phyloP scores from a whole-genome alignment of 2,888 invertebrate genomes.

The Myopa tessellatipennis region DNA sequence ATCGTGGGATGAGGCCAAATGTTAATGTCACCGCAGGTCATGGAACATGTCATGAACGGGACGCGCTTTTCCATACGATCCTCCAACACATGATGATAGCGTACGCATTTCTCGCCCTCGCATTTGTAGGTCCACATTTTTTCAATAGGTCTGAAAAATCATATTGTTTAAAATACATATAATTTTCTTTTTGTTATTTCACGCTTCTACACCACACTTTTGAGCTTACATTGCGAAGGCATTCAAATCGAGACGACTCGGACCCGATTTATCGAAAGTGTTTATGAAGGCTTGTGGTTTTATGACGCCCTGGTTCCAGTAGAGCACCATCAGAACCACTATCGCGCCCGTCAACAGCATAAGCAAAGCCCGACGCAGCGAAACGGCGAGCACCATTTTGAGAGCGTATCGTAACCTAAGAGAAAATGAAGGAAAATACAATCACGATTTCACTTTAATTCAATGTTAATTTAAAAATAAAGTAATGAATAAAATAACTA shows the following conservation, averaged over 20 bases:
- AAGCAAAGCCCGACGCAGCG: slow-evolving; percentile 71
- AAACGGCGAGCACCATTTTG: slow-evolving; percentile 68
- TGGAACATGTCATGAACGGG: slow-evolving; percentile 80
- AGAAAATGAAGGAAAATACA: not conserved
- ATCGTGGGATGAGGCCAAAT: slow-evolving; percentile 87
- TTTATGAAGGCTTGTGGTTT: slow-evolving; percentile 67
- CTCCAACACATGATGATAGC: slow-evolving; percentile 67
- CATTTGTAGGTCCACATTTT: slow-evolving; percentile 83
- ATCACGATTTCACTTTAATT: not conserved
- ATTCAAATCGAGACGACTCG: slow-evolving; percentile 53
- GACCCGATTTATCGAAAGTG: slow-evolving; percentile 58
- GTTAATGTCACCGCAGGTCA: slow-evolving; percentile 78
- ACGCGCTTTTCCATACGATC: slow-evolving; percentile 64
- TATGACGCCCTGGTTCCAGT: slow-evolving; percentile 73
- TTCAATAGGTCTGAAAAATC: slow-evolving; percentile 61
- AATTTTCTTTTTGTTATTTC: too few species aligned
- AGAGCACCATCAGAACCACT: slow-evolving; percentile 72
- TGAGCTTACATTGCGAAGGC: slow-evolving; percentile 60
- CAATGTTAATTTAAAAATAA: not conserved
- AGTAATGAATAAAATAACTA: not conserved
- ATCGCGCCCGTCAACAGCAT: slow-evolving; percentile 72
- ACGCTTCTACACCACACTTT: too few species aligned
- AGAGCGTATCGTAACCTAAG: slow-evolving; percentile 64
- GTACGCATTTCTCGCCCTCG: slow-evolving; percentile 77
- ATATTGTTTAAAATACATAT: too few species aligned